Base-by-base conservation (phyloP, 2,888 invertebrate genomes). In the Ectropis crepuscularia region DNA sequence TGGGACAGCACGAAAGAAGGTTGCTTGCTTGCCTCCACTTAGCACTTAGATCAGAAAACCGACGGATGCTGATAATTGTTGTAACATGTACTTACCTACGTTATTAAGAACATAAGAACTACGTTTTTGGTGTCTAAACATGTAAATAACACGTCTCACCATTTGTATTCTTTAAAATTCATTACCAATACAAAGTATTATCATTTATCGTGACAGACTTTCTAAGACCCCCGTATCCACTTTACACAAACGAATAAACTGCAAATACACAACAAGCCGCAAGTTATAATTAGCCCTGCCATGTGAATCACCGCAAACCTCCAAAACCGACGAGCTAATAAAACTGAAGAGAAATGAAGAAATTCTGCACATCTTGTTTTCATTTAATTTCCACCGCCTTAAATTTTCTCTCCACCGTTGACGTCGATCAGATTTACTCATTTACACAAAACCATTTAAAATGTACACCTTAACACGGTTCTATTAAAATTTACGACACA, bases 201-300 rank as follows among this genome's bases (percentile, higher is more conserved):
- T 28, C 16, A 28, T 28, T 2, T 1, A 28, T 28, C 16, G 4
- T 4, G 16, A 1, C 1, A 28, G 16, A 28, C 16, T 28, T 28
- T 28, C 16, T 28, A 28, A 28, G 1, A 28, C 16, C 16, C 16
- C 4, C 16, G 16, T 63, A 67, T 61, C 54, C 53, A 43, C 8
- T 43, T 41, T 45, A 38, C 6, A 5, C n/a, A 62, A 61, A 68
- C 68, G 16, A 64, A 67, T 67, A 6, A 41, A 47, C 59, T 65
- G 58, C 36, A 46, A 43, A 41, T 63, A 67, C 65, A 51, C 65
- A 65, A 53, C 38, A 53, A 68, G 66, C 60, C 53, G 47, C 51
- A 78, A 76, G 70, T 76, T 75, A 74, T 78, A 78, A 78, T 78
- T 76, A 73, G 71, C 51, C 57, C 51, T 58, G 41, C 47, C 46